Conservation (phyloP, 2,113 vertebrate species). For the Pungitius pungitius region DNA sequence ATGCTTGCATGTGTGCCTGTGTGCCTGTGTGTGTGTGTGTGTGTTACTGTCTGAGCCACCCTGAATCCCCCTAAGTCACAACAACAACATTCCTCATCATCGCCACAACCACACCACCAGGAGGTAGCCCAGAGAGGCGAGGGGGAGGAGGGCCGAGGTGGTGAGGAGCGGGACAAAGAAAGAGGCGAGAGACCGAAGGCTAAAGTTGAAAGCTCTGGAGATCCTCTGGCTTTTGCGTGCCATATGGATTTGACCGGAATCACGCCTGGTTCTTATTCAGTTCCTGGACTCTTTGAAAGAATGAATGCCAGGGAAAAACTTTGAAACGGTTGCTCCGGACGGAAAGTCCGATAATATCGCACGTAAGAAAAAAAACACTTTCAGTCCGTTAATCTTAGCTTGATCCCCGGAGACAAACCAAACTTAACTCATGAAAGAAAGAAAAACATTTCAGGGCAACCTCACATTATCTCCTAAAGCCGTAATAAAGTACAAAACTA, state of each 20-base stretch:
- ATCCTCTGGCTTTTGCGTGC: neutral
- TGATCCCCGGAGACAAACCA: neutral
- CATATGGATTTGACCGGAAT: constrained; percentile 20
- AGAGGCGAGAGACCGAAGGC: constrained; percentile 15
- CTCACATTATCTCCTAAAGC: constrained; percentile 14
- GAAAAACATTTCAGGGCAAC: neutral
- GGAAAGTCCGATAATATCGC: constrained; percentile 1
- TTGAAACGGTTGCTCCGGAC: neutral
- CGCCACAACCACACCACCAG: constrained; percentile 57
- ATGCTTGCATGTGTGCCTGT: constrained; percentile 38
- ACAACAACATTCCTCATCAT: constrained; percentile 76
- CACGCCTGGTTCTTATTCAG: neutral
- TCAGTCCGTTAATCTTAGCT: constrained; percentile 9
- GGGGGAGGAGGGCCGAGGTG: constrained; percentile 32
- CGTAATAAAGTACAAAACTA: constrained; percentile 30
- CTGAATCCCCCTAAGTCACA: constrained; percentile 65
- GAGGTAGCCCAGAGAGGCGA: constrained; percentile 48
- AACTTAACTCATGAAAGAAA: constrained; percentile 7
- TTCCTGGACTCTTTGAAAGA: neutral
- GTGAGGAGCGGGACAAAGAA: constrained; percentile 43
- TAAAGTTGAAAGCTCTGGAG: constrained; percentile 15
- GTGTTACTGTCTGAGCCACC: constrained; percentile 66
- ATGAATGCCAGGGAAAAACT: neutral
- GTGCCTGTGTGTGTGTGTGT: constrained; percentile 21
- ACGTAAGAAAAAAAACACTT: constrained; percentile 11